These are phyloP conservation scores for Drosophila peninsularis DNA, from an alignment of 2,888 invertebrate species.

Conservation along the genomic window DNA sequence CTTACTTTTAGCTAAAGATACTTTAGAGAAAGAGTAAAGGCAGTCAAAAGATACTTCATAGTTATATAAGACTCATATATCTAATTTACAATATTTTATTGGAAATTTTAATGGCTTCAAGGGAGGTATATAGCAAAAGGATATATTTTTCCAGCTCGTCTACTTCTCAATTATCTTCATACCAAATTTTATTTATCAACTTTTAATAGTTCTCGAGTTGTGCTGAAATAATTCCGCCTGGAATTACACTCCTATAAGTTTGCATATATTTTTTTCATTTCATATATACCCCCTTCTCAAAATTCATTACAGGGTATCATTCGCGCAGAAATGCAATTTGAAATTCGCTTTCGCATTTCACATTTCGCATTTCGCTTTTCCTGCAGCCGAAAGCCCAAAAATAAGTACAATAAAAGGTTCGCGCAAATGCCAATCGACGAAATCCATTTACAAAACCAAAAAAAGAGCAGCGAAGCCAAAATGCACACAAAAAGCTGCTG, in stretches of 20 bases:
- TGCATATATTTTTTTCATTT: too few relatives aligned
- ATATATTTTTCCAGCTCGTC: too few relatives aligned
- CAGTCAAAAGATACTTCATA: background rate
- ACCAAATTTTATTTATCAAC: background rate
- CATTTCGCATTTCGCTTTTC: slow-evolving; percentile 21
- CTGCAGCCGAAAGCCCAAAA: slow-evolving; percentile 36
- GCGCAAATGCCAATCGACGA: slow-evolving; percentile 55
- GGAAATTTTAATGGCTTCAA: too few relatives aligned
- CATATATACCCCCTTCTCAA: background rate
- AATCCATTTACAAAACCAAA: slow-evolving; percentile 54
- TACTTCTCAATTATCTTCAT: too few relatives aligned
- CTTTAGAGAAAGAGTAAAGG: background rate
- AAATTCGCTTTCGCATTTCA: slow-evolving; percentile 54
- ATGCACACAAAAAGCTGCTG: slow-evolving; percentile 38
- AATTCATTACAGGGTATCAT: background rate
- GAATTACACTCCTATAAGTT: background rate
- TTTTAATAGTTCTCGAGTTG: background rate
- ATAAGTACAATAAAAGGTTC: slow-evolving; percentile 39
- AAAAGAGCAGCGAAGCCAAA: slow-evolving; percentile 36
- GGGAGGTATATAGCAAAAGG: too few relatives aligned
- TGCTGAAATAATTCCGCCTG: background rate
- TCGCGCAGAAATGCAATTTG: slow-evolving; percentile 35
- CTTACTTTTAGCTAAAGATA: too few relatives aligned
- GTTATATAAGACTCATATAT: too few relatives aligned
- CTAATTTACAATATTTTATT: too few relatives aligned